These are phyloP conservation scores for Probosciger aterrimus DNA, from an alignment of 2,113 vertebrate species.

Conservation along the genomic window DNA sequence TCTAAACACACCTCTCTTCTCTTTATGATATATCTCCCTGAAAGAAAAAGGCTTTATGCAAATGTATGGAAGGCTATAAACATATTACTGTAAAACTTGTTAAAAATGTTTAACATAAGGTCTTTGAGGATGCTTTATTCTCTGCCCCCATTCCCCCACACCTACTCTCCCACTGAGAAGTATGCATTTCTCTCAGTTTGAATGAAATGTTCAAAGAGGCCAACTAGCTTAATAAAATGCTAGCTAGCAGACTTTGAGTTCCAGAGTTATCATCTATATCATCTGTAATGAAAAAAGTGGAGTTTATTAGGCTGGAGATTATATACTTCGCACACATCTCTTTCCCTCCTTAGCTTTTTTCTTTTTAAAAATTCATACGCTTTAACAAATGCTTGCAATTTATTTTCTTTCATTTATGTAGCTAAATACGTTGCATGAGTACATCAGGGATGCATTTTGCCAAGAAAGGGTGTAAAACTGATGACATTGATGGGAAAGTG, in stretches of 20 bases:
- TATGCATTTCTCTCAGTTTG: not conserved
- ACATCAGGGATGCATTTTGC: not conserved
- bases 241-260: not conserved
- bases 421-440: not conserved
- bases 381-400: not conserved
- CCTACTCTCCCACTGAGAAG: not conserved
- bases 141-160: not conserved
- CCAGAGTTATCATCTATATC: not conserved
- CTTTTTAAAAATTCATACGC: not conserved
- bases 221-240: not conserved
- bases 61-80: not conserved
- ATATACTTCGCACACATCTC: not conserved
- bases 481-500: not conserved
- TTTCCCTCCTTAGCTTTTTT: not conserved
- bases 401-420: not conserved
- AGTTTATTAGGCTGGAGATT: not conserved
- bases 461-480: not conserved
- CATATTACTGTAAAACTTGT: not conserved
- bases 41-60: not conserved
- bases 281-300: not conserved
- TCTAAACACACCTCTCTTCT: not conserved
- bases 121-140: not conserved
- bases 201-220: not conserved
- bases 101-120: not conserved
- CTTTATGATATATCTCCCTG: not conserved